These are phyloP conservation scores for Ceriagrion tenellum DNA, from an alignment of 2,888 invertebrate species.

Conservation along the genomic window DNA sequence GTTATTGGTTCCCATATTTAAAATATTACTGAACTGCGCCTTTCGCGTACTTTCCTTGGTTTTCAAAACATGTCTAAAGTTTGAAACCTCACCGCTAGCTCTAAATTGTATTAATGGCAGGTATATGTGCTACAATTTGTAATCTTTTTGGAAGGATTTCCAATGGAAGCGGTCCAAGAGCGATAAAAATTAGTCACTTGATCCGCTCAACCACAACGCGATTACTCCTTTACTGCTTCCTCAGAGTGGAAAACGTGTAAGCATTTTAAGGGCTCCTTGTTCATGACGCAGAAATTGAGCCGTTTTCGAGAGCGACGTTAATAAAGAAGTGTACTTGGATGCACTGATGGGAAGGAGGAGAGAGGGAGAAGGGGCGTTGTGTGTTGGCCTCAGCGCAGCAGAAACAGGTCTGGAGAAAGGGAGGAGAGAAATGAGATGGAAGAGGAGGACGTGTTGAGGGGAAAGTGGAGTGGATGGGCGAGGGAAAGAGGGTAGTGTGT, in stretches of 20 bases:
- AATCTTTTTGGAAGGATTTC: neutral
- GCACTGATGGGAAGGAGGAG: conserved; percentile 19
- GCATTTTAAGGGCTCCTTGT: neutral
- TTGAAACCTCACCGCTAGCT: no score
- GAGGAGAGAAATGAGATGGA: neutral
- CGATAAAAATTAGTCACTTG: neutral
- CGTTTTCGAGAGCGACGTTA: neutral
- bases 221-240: neutral
- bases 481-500: neutral
- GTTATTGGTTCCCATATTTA: no score
- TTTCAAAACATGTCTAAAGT: no score
- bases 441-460: neutral
- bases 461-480: neutral
- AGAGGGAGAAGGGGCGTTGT: neutral
- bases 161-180: conserved; percentile 10
- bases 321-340: neutral
- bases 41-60: no score
- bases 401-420: neutral
- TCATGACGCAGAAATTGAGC: neutral
- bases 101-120: no score
- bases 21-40: no score
- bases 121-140: no score
- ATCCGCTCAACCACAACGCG: neutral
- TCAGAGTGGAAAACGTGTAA: neutral
- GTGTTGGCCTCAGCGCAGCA: no score